Evolutionary conservation across 2,797 vertebrate species (phyloP), one percentile per base, ranked within the genome.

Genomic region (Hoplostethus atlanticus): DNA sequence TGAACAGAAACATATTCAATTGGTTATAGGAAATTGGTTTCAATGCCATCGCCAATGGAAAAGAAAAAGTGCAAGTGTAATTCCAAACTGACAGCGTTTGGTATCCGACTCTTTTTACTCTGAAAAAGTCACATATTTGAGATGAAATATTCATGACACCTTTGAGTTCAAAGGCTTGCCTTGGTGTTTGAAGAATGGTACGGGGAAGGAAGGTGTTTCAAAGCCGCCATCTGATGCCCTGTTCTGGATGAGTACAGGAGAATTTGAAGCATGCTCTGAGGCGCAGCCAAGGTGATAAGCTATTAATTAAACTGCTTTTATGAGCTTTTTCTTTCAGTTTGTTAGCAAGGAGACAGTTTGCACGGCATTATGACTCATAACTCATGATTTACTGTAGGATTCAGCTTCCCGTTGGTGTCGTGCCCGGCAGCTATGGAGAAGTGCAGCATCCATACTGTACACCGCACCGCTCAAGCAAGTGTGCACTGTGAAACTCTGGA

Each of bases 151-250:
- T 69, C 62, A 12, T 68, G 66, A 79, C 84, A 79, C 80, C 66
- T 69, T 42, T 0, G 30, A 85, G 80, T 87, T 93, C 82, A 89
- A 90, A 92, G 84, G 54, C 52, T 73, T 34, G n/a, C 16, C 5
- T 56, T 25, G 2, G 64, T 61, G 77, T 90, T 87, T 90, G 85
- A 90, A 83, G 72, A 80, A 21, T 79, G 21, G 17, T 52, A 68
- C 15, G 28, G 65, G 25, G 77, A 64, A 68, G 46, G 44, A 83
- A 50, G 53, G 66, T 69, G 60, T 79, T 86, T 81, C 60, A 83
- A 77, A 79, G 77, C 63, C 5, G 28, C 13, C 76, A 69, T 61
- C 30, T 1, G 55, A 21, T 58, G 21, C 11, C 54, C 38, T 3
- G 0, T 34, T 51, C 5, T 42, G 38, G 59, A 47, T 46, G 6